Percentiles rank a stretch among this genome's conserved stretches.
phyloP scores from a whole-genome alignment of 2,113 vertebrate species.

The Uria aalge region DNA sequence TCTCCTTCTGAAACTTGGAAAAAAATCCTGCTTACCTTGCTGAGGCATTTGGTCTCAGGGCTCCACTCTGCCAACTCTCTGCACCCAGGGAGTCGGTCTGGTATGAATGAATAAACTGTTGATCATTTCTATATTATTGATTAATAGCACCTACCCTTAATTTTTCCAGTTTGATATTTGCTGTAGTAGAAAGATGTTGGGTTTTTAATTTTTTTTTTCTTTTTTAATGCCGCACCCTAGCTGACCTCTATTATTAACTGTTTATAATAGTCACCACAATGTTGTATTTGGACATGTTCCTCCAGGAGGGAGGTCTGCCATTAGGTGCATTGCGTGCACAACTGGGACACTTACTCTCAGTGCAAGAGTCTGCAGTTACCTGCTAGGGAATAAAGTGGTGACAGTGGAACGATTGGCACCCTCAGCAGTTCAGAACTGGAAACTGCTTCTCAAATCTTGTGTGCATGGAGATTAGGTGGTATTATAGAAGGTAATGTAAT shows the following conservation, averaged over 20 bases:
- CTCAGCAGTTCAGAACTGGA: not conserved
- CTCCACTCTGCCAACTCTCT: not conserved
- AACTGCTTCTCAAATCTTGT: not conserved
- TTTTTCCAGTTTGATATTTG: not conserved
- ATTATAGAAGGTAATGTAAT: not conserved
- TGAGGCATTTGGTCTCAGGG: not conserved
- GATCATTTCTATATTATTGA: not conserved
- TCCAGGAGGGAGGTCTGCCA: not conserved
- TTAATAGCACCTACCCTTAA: not conserved
- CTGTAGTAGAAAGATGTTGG: not conserved
- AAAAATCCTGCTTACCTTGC: not conserved
- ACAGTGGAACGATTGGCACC: not conserved
- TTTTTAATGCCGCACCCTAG: not conserved
- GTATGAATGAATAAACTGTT: not conserved
- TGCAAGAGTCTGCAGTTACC: not conserved
- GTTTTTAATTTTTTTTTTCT: not conserved
- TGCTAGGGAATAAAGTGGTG: not conserved
- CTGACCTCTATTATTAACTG: not conserved
- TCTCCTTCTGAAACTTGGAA: not conserved
- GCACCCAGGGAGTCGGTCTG: not conserved
- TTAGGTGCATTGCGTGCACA: not conserved
- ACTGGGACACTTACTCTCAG: no score
- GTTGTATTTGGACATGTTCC: not conserved
- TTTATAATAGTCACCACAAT: not conserved
- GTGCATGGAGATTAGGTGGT: not conserved